These are phyloP conservation scores for Artemia sp. DNA, from an alignment of 2,888 invertebrate species.

Conservation along the genomic window DNA sequence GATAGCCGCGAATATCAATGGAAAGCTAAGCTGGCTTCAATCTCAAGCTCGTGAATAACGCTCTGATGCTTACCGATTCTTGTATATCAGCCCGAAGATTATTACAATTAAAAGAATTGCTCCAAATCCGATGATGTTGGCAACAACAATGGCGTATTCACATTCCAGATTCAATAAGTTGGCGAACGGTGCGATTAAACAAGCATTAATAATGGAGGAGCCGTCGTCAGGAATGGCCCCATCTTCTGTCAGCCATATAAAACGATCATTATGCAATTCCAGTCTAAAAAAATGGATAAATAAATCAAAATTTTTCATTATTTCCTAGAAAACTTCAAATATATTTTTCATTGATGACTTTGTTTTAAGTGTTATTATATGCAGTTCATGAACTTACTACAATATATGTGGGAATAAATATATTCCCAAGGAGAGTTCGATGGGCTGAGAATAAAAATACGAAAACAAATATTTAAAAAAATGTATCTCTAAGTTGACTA, in stretches of 20 bases:
- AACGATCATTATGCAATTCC: constrained; percentile 38
- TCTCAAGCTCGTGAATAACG: neutral
- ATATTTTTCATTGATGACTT: no score
- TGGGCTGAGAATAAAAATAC: no score
- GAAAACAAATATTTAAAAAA: no score
- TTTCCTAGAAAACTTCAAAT: no score
- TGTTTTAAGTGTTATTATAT: no score
- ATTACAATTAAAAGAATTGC: constrained; percentile 40
- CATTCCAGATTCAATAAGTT: constrained; percentile 50
- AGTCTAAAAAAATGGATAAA: constrained; percentile 29
- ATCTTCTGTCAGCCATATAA: constrained; percentile 47
- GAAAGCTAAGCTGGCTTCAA: neutral
- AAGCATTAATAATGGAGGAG: constrained; percentile 39
- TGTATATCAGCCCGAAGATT: constrained; percentile 45
- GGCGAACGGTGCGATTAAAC: constrained; percentile 50
- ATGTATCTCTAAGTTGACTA: no score
- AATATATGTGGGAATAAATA: neutral
- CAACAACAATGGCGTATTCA: constrained; percentile 49
- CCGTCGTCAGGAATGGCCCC: constrained; percentile 50
- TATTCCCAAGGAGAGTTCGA: no score
- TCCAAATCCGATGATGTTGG: constrained; percentile 43
- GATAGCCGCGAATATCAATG: neutral
- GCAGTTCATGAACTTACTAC: neutral
- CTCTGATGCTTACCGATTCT: constrained; percentile 36
- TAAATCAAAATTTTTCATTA: neutral